Evolutionary conservation across 2,888 invertebrate species (phyloP).

Genomic region (Caenorhabditis becei): DNA sequence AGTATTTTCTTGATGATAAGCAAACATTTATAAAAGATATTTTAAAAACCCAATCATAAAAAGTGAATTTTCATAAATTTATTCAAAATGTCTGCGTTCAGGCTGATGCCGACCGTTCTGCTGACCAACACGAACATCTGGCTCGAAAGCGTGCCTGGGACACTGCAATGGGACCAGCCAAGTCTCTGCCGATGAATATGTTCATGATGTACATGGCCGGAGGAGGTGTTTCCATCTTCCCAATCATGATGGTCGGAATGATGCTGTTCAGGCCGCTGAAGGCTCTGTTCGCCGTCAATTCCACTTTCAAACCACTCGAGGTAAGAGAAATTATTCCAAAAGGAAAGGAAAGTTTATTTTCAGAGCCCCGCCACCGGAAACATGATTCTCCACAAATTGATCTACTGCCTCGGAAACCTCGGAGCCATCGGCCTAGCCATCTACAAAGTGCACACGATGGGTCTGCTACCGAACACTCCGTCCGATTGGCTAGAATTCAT

Average conservation of each 20-base stretch:
- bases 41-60: not conserved
- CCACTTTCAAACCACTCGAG: constrained; percentile 82
- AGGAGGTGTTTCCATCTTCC: constrained; percentile 91
- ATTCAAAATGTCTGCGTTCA: constrained; percentile 16
- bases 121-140: constrained; percentile 80
- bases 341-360: constrained; percentile 15
- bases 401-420: constrained; percentile 79
- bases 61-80: not conserved
- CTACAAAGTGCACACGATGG: constrained; percentile 81
- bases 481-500: constrained; percentile 78
- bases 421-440: constrained; percentile 79
- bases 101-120: constrained; percentile 63
- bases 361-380: constrained; percentile 74
- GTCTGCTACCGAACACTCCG: constrained; percentile 80
- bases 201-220: constrained; percentile 99
- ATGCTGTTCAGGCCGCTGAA: constrained; percentile 95
- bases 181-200: constrained; percentile 89
- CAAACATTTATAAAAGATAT: not conserved
- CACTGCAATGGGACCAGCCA: constrained; percentile 80
- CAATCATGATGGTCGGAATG: constrained; percentile 99
- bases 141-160: constrained; percentile 81
- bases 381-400: constrained; percentile 77
- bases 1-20: constrained; percentile 8
- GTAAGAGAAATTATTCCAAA: constrained; percentile 19
- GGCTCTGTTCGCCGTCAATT: constrained; percentile 90